Percentiles rank a stretch among this genome's conserved stretches.
Evolutionary conservation across 1,140 invertebrate species (phyloP).

Genomic region (Orchesella cincta): DNA sequence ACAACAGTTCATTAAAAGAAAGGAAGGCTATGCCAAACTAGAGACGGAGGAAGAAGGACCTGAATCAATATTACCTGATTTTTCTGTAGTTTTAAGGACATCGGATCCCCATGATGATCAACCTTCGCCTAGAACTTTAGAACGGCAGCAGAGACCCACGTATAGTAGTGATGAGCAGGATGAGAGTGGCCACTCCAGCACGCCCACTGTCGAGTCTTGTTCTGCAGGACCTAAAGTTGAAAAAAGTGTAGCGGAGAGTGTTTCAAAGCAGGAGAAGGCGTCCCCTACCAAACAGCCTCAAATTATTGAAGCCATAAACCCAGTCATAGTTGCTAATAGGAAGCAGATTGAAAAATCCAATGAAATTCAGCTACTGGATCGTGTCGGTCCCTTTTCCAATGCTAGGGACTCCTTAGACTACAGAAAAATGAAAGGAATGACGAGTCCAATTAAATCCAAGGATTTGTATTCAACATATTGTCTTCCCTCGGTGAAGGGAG

Average conservation of each 20-base stretch:
- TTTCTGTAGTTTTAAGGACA: not conserved
- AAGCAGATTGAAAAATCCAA: conserved; percentile 13
- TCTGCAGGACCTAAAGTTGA: no score
- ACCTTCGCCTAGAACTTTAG: conserved; percentile 2
- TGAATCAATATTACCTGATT: conserved; percentile 16
- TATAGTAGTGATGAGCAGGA: not conserved
- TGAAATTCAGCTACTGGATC: no score
- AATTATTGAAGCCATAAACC: conserved; percentile 2
- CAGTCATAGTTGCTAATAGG: not conserved
- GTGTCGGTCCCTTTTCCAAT: conserved; percentile 71
- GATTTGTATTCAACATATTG: conserved; percentile 45
- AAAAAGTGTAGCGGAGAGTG: no score
- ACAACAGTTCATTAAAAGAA: not conserved
- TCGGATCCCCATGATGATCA: not conserved
- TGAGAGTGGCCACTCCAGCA: not conserved
- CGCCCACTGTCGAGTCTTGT: not conserved
- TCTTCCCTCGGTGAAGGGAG: conserved; percentile 30
- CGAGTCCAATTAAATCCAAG: conserved; percentile 36
- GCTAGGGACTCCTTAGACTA: conserved; percentile 70
- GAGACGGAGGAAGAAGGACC: not conserved
- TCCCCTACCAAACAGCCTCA: not conserved
- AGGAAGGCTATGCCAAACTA: not conserved
- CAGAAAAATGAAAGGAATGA: conserved; percentile 57
- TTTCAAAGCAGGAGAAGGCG: not conserved
- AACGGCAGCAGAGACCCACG: not conserved